phyloP scores from a whole-genome alignment of 2,888 invertebrate species.

The Volucella inanis region DNA sequence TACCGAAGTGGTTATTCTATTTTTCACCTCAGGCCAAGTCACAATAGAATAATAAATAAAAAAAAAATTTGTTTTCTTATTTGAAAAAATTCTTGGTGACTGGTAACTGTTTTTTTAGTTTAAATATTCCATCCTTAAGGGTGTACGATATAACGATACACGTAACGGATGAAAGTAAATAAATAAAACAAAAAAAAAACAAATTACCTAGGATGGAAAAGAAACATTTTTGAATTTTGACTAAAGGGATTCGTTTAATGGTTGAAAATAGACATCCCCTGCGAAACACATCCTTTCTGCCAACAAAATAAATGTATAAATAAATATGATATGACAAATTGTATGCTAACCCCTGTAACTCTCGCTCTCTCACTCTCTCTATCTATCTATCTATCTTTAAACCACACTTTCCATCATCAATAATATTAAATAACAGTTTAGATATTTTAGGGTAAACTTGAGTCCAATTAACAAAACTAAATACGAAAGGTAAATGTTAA shows the following conservation, averaged over 20 bases:
- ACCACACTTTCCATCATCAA: constrained; percentile 26
- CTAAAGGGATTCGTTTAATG: constrained; percentile 66
- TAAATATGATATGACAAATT: constrained; percentile 20
- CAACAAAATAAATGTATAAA: constrained; percentile 16
- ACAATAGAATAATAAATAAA: constrained; percentile 40
- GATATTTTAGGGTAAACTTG: constrained; percentile 76
- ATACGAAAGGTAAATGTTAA: constrained; percentile 74
- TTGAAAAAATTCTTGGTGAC: constrained; percentile 62
- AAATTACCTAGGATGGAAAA: constrained; percentile 54
- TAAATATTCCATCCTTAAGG: constrained; percentile 1
- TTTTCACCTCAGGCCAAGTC: constrained; percentile 43
- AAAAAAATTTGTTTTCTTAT: constrained; percentile 46
- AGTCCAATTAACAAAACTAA: constrained; percentile 64
- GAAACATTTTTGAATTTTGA: constrained; percentile 71
- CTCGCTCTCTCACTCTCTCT: neutral
- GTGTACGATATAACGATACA: neutral
- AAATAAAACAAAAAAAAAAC: constrained; percentile 14
- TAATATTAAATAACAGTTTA: constrained; percentile 75
- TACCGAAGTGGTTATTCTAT: neutral
- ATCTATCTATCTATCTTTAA: neutral
- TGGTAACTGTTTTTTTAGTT: constrained; percentile 67
- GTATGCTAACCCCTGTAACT: constrained; percentile 47
- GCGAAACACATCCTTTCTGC: constrained; percentile 66
- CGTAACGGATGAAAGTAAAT: constrained; percentile 15
- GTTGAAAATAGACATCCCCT: constrained; percentile 35